Base-by-base conservation (phyloP, 2,797 vertebrate genomes). In the Atherinosoma microstoma region DNA sequence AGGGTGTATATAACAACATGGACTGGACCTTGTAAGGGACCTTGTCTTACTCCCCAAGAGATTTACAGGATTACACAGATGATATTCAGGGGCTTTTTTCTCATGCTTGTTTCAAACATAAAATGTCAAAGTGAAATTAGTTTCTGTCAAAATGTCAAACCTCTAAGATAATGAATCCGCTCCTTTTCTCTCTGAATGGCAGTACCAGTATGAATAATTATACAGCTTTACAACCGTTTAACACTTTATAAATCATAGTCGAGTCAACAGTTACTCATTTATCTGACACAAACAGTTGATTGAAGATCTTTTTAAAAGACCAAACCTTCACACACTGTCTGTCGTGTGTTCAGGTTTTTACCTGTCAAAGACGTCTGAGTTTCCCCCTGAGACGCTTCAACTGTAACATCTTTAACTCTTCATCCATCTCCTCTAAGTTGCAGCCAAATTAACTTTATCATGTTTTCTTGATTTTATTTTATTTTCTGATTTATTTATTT, bases 91-190 rank as follows among this genome's bases (percentile, higher is more conserved):
- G 6, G 34, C 5, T 3, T 35, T 35, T n/a, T 15, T 4, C 2
- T 42, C 7, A 24, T 18, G 30, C 0, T 24, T 58, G 40, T 24
- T 49, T 65, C 51, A 9, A 10, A 53, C 24, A 51, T 40, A 4
- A 59, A 47, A 49, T 4, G 22, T 24, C 12, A 1, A 8, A 65
- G 16, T 5, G 10, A 16, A 2, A 27, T 16, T 47, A 34, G 22
- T 13, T 56, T 61, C 20, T 29, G 24, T 32, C 22, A 62, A 38
- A 67, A 66, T 57, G 38, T 57, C 13, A 56, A 16, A 64, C 29
- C 36, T 16, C 15, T 1, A 29, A 29, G 15, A 57, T 15, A 64
- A 64, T 15, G 8, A 47, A 0, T 10, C 40, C 6, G 1, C 6
- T n/a, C 34, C 7, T 40, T 64, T 65, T 58, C 27, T 42, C 36